phyloP scores from a whole-genome alignment of 1,140 invertebrate species.

The Drosophila pachea region DNA sequence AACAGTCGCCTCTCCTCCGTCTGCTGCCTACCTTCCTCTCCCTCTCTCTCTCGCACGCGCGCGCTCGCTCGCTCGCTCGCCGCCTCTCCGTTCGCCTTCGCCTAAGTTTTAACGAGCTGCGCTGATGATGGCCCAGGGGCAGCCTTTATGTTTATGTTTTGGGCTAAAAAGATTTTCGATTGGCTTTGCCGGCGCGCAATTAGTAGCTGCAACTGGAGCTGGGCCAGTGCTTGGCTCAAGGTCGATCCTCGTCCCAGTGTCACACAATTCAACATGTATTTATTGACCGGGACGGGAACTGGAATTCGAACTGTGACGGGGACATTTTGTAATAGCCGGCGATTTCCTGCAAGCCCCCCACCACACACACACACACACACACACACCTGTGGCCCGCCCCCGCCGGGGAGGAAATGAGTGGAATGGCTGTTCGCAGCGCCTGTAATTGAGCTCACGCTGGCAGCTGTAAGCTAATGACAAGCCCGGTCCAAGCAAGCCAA shows the following conservation, averaged over 20 bases:
- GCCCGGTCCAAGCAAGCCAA: constrained; percentile 57
- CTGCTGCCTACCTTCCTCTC: too few species aligned
- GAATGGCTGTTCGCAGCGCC: constrained; percentile 32
- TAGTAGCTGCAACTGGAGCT: constrained; percentile 18
- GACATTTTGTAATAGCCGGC: constrained; percentile 71
- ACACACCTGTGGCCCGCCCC: constrained; percentile 16
- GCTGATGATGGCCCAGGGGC: constrained; percentile 64
- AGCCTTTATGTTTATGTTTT: constrained; percentile 48
- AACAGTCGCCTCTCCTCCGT: constrained; percentile 47
- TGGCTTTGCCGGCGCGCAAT: constrained; percentile 46
- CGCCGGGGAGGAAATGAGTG: too few species aligned
- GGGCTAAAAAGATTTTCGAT: constrained; percentile 51
- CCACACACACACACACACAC: too few species aligned
- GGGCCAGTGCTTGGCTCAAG: constrained; percentile 14
- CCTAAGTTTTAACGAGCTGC: constrained; percentile 58
- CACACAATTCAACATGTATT: constrained; percentile 59
- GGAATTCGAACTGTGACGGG: constrained; percentile 15
- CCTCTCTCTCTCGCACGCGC: not conserved
- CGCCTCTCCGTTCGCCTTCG: not conserved
- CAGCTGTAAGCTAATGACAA: constrained; percentile 74
- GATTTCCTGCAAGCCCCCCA: too few species aligned
- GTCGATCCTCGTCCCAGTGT: constrained; percentile 27
- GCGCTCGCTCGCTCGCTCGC: not conserved
- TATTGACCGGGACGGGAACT: constrained; percentile 56
- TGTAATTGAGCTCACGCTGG: constrained; percentile 72